Evolutionary conservation across 2,888 invertebrate genomes (phyloP).

Genomic region (Troides aeacus): DNA sequence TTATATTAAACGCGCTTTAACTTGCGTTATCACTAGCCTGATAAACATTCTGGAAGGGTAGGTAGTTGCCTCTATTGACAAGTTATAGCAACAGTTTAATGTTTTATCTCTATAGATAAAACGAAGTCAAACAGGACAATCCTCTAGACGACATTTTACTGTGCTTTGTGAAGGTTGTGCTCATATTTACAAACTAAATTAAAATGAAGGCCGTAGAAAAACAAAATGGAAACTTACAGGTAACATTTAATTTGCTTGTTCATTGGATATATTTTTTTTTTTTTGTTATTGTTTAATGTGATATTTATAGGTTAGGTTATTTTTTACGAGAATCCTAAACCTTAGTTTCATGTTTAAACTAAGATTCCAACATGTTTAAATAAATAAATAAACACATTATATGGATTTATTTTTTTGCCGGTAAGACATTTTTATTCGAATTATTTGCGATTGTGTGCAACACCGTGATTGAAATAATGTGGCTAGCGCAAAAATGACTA

Average conservation of each 20-base stretch:
- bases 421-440: neutral
- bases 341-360: neutral
- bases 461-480: constrained; percentile 35
- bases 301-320: neutral
- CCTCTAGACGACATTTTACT: constrained; percentile 38
- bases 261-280: neutral
- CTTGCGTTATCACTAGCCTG: neutral
- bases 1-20: neutral
- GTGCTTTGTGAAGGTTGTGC: constrained; percentile 33
- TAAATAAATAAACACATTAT: neutral
- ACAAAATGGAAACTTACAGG: constrained; percentile 40
- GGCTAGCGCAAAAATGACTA: constrained; percentile 46
- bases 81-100: constrained; percentile 47
- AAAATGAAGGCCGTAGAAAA: constrained; percentile 56
- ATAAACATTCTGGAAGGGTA: constrained; percentile 33
- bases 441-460: constrained; percentile 25
- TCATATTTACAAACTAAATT: neutral
- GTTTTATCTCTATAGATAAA: constrained; percentile 50
- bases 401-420: no score
- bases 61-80: constrained; percentile 51
- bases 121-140: constrained; percentile 43
- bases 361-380: neutral
- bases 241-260: constrained; percentile 31
- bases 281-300: no score
- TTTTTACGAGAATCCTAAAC: neutral